Evolutionary conservation across 2,888 invertebrate genomes (phyloP).

Genomic region (Fragum whitleyi): DNA sequence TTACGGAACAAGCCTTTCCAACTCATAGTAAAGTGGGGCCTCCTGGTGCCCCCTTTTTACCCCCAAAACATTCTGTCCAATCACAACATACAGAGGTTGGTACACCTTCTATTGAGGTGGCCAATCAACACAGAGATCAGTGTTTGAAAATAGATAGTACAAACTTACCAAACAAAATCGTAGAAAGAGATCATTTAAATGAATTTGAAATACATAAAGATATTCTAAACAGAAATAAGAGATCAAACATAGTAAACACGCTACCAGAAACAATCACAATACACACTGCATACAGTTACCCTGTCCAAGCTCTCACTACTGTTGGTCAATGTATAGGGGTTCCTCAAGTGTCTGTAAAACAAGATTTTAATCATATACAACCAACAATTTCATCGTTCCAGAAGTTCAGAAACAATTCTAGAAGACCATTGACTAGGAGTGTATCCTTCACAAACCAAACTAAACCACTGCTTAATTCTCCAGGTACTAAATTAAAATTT

Average conservation of each 20-base stretch:
- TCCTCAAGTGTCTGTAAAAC: background rate
- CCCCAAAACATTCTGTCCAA: slow-evolving; percentile 49
- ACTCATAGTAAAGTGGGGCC: slow-evolving; percentile 5
- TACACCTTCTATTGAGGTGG: slow-evolving; percentile 32
- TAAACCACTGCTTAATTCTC: background rate
- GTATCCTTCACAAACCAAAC: background rate
- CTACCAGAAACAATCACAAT: background rate
- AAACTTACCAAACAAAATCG: background rate
- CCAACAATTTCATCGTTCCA: background rate
- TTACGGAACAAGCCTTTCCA: background rate
- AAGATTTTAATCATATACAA: background rate
- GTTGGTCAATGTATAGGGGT: slow-evolving; percentile 22
- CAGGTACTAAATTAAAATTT: background rate
- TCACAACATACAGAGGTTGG: slow-evolving; percentile 64
- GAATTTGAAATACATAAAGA: background rate
- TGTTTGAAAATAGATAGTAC: background rate
- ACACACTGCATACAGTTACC: slow-evolving; percentile 17
- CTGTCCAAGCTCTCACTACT: background rate
- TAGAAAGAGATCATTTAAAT: background rate
- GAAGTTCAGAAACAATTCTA: background rate
- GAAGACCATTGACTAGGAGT: slow-evolving; percentile 7
- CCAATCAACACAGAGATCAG: slow-evolving; percentile 9
- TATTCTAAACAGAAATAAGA: background rate
- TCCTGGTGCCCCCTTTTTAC: background rate
- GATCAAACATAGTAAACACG: background rate